Base-by-base conservation (phyloP, 2,113 vertebrate genomes). In the Mobula hypostoma region DNA sequence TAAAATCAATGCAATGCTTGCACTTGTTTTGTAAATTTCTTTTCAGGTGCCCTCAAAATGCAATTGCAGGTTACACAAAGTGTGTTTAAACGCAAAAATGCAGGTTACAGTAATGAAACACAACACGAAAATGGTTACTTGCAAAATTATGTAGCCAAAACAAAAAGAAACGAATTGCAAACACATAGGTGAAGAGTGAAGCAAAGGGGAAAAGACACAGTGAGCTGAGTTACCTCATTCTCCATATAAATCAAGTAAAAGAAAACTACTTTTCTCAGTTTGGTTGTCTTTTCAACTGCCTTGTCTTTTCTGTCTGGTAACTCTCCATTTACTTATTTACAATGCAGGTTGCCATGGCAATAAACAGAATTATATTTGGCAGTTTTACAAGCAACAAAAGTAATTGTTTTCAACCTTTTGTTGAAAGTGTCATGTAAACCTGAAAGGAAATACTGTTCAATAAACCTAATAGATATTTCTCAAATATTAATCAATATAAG, bases 311-410 rank as follows among this genome's bases (percentile, higher is more conserved):
- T 48, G 9, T 24, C 12, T 48, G 19, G 2, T 27, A 70, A 32
- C 17, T 74, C 29, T 36, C 32, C 32, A 29, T 76, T 56, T n/a
- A 48, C 3, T 74, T 74, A 24, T 74, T 24, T 90, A 72, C 21
- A 74, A 8, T 56, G 21, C 21, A 93, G 5, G 24, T 74, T 48
- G 40, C 24, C 29, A 74, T 14, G 36, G 24, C 36, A 48, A 93
- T 93, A 74, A 56, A 27, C 48, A 56, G 36, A 93, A 48, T 27
- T 21, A 40, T 76, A 21, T 4, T 68, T 72, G 17, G 40, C 66
- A 88, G 83, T 88, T 87, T 88, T 92, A 15, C 21, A 72, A 48
- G 40, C 66, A 91, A 79, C 48, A 87, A 92, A 72, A 21, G 74
- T 21, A 93, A 93, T 36, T 56, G 1, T 74, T 93, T 72, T 76